Evolutionary conservation across 2,888 invertebrate species (phyloP).

Genomic region (Biston betularia): DNA sequence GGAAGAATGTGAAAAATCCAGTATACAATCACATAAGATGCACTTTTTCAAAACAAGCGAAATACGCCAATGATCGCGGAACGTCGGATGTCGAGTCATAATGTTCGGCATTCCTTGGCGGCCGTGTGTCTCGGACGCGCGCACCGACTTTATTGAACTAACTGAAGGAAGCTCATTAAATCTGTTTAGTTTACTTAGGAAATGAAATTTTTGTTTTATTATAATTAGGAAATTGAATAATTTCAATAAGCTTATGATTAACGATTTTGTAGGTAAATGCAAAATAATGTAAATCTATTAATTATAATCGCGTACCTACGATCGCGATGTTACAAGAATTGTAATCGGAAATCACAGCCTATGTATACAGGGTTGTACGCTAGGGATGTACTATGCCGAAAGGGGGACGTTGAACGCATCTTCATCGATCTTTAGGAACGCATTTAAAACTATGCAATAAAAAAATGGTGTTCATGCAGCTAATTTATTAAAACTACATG

Average conservation of each 20-base stretch:
- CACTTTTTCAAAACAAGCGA: conserved; percentile 27
- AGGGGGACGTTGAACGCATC: too few species aligned
- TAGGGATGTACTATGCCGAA: neutral
- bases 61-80: conserved; percentile 10
- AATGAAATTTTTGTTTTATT: neutral
- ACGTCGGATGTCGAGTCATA: conserved; percentile 13
- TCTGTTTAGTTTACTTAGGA: neutral
- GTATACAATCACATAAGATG: conserved; percentile 43
- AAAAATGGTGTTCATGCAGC: too few species aligned
- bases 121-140: conserved; percentile 23
- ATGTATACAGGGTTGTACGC: too few species aligned
- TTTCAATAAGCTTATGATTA: neutral
- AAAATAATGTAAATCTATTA: too few species aligned
- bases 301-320: too few species aligned
- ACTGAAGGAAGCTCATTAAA: conserved; percentile 9
- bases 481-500: too few species aligned
- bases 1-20: conserved; percentile 52
- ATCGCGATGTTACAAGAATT: neutral
- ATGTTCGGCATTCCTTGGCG: conserved; percentile 9
- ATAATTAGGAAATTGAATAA: neutral
- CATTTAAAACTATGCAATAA: too few species aligned
- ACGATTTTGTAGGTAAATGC: too few species aligned
- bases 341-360: conserved; percentile 4
- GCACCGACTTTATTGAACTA: conserved; percentile 1
- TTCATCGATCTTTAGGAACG: too few species aligned